Conservation (phyloP, 2,113 vertebrate species). For the Serilophus lunatus region DNA sequence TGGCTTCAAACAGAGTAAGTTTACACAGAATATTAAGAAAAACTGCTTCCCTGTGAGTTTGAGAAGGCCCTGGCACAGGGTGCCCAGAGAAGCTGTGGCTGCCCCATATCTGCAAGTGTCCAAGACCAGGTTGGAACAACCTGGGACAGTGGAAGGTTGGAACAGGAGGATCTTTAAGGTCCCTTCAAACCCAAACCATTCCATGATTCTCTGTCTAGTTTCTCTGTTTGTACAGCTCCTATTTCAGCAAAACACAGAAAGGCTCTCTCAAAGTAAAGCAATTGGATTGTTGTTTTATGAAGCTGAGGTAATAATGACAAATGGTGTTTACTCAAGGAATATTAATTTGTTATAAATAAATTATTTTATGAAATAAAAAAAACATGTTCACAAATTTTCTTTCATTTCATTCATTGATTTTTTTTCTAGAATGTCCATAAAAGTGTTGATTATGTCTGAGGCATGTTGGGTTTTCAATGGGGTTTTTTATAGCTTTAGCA, state of each 20-base stretch:
- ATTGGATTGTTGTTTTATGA: not conserved
- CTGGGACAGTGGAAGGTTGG: not conserved
- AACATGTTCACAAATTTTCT: not conserved
- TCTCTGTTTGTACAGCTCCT: not conserved
- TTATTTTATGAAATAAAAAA: not conserved
- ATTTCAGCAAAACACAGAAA: not conserved
- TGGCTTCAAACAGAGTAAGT: not conserved
- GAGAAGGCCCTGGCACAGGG: not conserved
- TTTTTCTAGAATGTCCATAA: not conserved
- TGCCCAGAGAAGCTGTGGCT: not conserved
- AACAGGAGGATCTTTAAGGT: not conserved
- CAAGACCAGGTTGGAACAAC: not conserved
- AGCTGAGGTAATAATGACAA: not conserved
- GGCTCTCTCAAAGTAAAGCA: not conserved
- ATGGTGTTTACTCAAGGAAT: not conserved
- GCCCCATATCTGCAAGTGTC: not conserved
- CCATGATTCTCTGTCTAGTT: not conserved
- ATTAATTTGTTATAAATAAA: not conserved
- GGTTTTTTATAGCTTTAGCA: not conserved
- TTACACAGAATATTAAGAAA: not conserved
- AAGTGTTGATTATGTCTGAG: not conserved
- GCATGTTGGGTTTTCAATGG: not conserved
- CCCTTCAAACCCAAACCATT: not conserved
- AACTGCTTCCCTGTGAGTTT: not conserved
- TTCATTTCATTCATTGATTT: not conserved